These are phyloP conservation scores for Etheostoma nigrum DNA, from an alignment of 2,797 vertebrate genomes.

Conservation along the genomic window DNA sequence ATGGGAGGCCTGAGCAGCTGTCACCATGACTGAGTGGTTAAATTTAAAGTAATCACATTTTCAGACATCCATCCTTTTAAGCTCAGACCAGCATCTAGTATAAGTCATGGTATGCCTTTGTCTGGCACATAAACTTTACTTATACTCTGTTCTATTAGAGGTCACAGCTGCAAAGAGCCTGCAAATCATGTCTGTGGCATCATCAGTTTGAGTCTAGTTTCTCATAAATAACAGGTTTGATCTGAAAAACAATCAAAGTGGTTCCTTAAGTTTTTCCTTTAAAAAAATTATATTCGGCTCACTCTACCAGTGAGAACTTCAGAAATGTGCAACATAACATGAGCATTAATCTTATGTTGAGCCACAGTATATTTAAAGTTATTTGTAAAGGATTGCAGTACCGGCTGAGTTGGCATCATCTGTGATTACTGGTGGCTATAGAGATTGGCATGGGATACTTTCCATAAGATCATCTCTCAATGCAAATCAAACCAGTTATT, in stretches of 20 bases:
- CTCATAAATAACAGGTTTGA: conserved; percentile 3
- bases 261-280: neutral
- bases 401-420: too few relatives aligned
- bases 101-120: conserved; percentile 53
- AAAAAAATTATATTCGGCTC: neutral
- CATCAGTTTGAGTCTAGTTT: conserved; percentile 34
- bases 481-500: too few relatives aligned
- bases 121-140: conserved; percentile 56
- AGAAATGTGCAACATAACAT: neutral
- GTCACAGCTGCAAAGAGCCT: conserved; percentile 34
- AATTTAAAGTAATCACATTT: conserved; percentile 72
- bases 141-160: conserved; percentile 42
- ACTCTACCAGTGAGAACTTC: neutral
- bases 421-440: too few relatives aligned
- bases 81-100: conserved; percentile 43
- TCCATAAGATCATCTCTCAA: too few relatives aligned
- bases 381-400: too few relatives aligned
- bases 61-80: conserved; percentile 67
- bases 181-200: conserved; percentile 14
- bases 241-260: conserved; percentile 3
- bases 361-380: too few relatives aligned
- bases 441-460: too few relatives aligned
- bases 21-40: conserved; percentile 63
- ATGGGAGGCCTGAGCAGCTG: conserved; percentile 56
- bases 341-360: too few relatives aligned